These are phyloP conservation scores for Synodontis membranacea DNA, from an alignment of 2,113 vertebrate species.

Conservation along the genomic window DNA sequence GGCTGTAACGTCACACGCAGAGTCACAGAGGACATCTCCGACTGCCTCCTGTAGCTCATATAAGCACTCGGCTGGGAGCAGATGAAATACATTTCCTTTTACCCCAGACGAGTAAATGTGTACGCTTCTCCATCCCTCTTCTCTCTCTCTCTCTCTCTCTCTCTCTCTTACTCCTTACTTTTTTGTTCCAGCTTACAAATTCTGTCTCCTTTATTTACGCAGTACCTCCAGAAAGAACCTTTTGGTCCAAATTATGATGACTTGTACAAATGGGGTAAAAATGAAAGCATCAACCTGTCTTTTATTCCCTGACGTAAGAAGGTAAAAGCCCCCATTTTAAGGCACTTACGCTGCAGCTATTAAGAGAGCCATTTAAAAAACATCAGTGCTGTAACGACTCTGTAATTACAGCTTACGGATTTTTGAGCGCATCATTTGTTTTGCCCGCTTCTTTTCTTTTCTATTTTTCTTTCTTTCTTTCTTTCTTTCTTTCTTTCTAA, in stretches of 20 bases:
- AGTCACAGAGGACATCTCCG: not conserved
- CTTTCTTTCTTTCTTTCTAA: not conserved
- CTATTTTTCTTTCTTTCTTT: not conserved
- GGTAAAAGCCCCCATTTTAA: not conserved
- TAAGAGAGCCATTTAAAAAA: not conserved
- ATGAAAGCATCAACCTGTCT: not conserved
- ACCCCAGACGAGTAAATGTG: not conserved
- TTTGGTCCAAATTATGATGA: not conserved
- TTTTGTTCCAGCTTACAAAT: constrained; percentile 14
- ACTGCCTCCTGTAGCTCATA: constrained; percentile 8
- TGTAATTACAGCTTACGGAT: not conserved
- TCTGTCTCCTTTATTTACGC: not conserved
- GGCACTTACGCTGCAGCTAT: not conserved
- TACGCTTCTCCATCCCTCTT: constrained; percentile 2
- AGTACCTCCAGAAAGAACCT: not conserved
- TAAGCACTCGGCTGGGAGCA: constrained; percentile 34
- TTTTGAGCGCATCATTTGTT: constrained; percentile 18
- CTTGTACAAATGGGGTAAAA: not conserved
- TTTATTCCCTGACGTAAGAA: not conserved
- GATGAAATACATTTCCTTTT: constrained; percentile 38
- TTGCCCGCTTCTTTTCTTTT: not conserved
- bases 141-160: constrained; percentile 13
- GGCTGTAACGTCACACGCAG: not conserved
- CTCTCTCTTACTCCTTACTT: not conserved
- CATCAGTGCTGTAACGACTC: not conserved